phyloP scores from a whole-genome alignment of 2,113 vertebrate species.

The Lutjanus erythropterus region DNA sequence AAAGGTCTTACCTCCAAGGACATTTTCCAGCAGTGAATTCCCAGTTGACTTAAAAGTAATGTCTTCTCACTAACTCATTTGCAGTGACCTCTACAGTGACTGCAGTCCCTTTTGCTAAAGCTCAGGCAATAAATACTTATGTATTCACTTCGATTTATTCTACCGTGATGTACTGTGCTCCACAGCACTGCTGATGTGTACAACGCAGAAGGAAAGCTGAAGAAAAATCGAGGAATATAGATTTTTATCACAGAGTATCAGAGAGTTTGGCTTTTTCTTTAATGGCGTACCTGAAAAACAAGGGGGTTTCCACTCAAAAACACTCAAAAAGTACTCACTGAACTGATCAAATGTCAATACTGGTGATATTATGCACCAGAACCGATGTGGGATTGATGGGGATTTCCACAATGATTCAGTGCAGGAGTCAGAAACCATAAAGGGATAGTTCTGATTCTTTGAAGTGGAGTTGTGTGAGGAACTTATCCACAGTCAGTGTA shows the following conservation, averaged over 20 bases:
- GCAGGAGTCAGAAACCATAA: neutral
- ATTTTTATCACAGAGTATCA: slow-evolving; percentile 14
- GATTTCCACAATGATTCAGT: slow-evolving; percentile 8
- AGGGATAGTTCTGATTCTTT: too few species aligned
- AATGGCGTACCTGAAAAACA: slow-evolving; percentile 13
- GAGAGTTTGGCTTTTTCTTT: slow-evolving; percentile 30
- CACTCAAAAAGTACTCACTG: slow-evolving; percentile 14
- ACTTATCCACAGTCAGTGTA: too few species aligned
- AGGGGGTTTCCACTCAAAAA: slow-evolving; percentile 18
- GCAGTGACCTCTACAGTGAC: slow-evolving; percentile 33
- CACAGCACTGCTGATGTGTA: slow-evolving; percentile 20
- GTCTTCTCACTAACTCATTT: slow-evolving; percentile 30
- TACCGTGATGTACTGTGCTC: neutral
- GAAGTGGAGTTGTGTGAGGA: too few species aligned
- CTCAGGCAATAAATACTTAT: slow-evolving; percentile 25
- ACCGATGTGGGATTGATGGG: neutral
- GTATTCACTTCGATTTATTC: slow-evolving; percentile 25
- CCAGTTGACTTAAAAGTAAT: slow-evolving; percentile 25
- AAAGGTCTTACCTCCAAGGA: neutral
- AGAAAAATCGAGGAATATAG: slow-evolving; percentile 17
- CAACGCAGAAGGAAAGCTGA: slow-evolving; percentile 23
- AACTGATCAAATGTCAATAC: slow-evolving; percentile 25
- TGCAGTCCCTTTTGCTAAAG: slow-evolving; percentile 19
- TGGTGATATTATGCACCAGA: neutral
- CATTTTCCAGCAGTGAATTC: slow-evolving; percentile 26